These are phyloP conservation scores for Caenorhabditis inopinata DNA, from an alignment of 1,140 invertebrate species.

Conservation along the genomic window DNA sequence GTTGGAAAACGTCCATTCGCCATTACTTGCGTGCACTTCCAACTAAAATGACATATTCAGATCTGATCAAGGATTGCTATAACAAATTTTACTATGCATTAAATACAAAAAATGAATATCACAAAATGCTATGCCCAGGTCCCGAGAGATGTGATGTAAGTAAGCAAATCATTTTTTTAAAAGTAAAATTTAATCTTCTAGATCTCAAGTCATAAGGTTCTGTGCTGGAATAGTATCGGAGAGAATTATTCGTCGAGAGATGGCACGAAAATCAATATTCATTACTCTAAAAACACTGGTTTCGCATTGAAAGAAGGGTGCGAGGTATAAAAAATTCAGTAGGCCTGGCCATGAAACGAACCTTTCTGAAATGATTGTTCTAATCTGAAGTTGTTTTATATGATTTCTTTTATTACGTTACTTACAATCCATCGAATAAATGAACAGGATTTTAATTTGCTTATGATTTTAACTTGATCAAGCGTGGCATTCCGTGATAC, in stretches of 20 bases:
- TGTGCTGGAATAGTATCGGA: background rate
- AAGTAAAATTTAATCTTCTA: background rate
- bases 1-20: background rate
- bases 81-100: background rate
- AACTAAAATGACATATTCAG: background rate
- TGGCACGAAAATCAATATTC: constrained; percentile 1
- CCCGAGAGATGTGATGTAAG: background rate
- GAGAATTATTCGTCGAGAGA: background rate
- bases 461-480: background rate
- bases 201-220: background rate
- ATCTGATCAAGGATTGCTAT: background rate
- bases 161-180: background rate
- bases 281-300: background rate
- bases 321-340: background rate
- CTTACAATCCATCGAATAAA: no score
- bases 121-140: background rate
- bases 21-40: background rate
- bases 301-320: constrained; percentile 12
- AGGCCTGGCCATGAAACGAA: no score
- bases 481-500: constrained; percentile 5
- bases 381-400: no score
- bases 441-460: background rate
- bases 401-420: no score
- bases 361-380: no score
- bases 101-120: background rate